These are phyloP conservation scores for Plebejus melissa DNA, from an alignment of 2,888 invertebrate species.

Conservation along the genomic window DNA sequence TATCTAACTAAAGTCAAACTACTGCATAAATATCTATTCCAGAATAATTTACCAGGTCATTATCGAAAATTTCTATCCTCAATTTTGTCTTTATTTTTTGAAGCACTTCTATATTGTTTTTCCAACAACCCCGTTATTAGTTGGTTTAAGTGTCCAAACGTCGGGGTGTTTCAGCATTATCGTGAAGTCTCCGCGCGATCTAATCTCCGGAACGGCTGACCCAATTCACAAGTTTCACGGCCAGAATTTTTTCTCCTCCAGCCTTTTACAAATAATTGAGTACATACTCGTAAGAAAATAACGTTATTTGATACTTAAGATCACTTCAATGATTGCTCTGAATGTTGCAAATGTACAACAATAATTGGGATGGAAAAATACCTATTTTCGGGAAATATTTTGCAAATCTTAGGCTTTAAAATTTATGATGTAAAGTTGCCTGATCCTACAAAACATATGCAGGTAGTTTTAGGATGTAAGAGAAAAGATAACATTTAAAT, in stretches of 20 bases:
- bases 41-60: background rate
- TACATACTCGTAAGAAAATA: background rate
- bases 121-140: background rate
- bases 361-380: background rate
- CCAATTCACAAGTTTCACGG: background rate
- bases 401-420: no score
- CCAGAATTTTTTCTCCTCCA: background rate
- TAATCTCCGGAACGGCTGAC: constrained; percentile 9
- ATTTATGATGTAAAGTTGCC: no score
- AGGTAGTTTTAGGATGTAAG: background rate
- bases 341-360: background rate
- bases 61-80: background rate
- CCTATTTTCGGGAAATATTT: no score
- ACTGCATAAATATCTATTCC: no score
- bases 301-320: background rate
- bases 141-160: constrained; percentile 10
- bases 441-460: no score
- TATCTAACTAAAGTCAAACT: no score
- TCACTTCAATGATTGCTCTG: background rate
- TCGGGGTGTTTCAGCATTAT: background rate
- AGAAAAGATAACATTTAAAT: background rate
- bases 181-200: constrained; percentile 5
- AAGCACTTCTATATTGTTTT: background rate
- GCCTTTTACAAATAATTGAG: constrained; percentile 5
- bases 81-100: background rate